phyloP scores from a whole-genome alignment of 2,797 vertebrate genomes.

The Podarcis lilfordi region DNA sequence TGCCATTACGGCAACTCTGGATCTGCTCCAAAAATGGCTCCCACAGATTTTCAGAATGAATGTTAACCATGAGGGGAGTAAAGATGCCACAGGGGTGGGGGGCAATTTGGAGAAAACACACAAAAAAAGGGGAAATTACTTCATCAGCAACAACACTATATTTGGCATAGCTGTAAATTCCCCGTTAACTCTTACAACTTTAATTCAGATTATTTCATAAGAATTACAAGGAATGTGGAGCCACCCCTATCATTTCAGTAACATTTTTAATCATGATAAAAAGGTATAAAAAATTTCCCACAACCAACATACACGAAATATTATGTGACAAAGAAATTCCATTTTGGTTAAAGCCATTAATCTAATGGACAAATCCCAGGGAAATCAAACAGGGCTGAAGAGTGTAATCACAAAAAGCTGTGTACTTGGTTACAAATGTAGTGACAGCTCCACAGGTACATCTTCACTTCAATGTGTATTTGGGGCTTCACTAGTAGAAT shows the following conservation, averaged over 20 bases:
- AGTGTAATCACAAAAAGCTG: no score
- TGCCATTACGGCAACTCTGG: background rate
- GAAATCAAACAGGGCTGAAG: background rate
- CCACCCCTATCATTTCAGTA: conserved; percentile 19
- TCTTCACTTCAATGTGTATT: background rate
- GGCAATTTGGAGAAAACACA: background rate
- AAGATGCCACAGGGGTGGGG: background rate
- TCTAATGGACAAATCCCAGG: background rate
- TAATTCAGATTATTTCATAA: background rate
- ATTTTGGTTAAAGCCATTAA: background rate
- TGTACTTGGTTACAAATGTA: background rate
- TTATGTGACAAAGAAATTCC: conserved; percentile 18
- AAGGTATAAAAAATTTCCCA: conserved; percentile 50
- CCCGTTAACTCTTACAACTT: background rate
- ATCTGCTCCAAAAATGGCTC: background rate
- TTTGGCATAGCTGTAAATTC: background rate
- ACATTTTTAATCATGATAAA: conserved; percentile 8
- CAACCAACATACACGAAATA: conserved; percentile 34
- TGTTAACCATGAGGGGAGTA: background rate
- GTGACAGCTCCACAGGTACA: no score
- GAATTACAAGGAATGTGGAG: background rate
- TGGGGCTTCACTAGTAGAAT: background rate
- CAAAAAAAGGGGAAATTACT: background rate
- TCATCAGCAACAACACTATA: background rate
- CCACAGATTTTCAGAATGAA: background rate